Evolutionary conservation across 2,888 invertebrate species (phyloP).

Genomic region (Drosophila setosimentum): DNA sequence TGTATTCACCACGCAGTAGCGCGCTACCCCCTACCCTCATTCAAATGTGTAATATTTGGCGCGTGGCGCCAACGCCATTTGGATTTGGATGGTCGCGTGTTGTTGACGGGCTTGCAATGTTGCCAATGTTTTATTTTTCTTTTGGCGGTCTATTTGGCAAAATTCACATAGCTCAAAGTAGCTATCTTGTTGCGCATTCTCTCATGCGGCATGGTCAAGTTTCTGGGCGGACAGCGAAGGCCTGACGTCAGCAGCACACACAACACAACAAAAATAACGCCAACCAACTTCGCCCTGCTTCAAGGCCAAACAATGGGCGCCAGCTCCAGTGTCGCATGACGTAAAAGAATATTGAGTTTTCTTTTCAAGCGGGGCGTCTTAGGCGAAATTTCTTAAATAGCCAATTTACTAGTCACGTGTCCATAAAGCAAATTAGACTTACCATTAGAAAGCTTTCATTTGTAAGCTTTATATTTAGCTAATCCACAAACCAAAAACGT

Average conservation of each 20-base stretch:
- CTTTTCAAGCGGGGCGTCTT: slow-evolving; percentile 44
- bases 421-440: slow-evolving; percentile 62
- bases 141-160: slow-evolving; percentile 6
- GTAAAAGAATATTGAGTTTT: slow-evolving; percentile 68
- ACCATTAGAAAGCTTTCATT: slow-evolving; percentile 41
- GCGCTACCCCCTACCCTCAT: background rate
- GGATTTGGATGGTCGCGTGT: slow-evolving; percentile 67
- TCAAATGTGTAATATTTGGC: slow-evolving; percentile 51
- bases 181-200: slow-evolving; percentile 76
- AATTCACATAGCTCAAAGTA: slow-evolving; percentile 15
- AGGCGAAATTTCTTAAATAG: slow-evolving; percentile 38
- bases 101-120: slow-evolving; percentile 50
- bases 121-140: slow-evolving; percentile 7
- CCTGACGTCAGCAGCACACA: slow-evolving; percentile 67
- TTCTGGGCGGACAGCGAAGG: slow-evolving; percentile 36
- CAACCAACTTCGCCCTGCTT: slow-evolving; percentile 38
- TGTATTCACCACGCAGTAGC: background rate
- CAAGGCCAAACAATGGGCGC: slow-evolving; percentile 73
- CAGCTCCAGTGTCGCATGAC: slow-evolving; percentile 71
- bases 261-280: background rate
- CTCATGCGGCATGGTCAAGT: slow-evolving; percentile 70
- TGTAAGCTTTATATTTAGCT: slow-evolving; percentile 50
- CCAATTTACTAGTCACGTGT: slow-evolving; percentile 67
- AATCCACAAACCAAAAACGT: slow-evolving; percentile 43
- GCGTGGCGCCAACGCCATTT: slow-evolving; percentile 72